Conservation (phyloP, 2,113 vertebrate species). For the Rana temporaria region DNA sequence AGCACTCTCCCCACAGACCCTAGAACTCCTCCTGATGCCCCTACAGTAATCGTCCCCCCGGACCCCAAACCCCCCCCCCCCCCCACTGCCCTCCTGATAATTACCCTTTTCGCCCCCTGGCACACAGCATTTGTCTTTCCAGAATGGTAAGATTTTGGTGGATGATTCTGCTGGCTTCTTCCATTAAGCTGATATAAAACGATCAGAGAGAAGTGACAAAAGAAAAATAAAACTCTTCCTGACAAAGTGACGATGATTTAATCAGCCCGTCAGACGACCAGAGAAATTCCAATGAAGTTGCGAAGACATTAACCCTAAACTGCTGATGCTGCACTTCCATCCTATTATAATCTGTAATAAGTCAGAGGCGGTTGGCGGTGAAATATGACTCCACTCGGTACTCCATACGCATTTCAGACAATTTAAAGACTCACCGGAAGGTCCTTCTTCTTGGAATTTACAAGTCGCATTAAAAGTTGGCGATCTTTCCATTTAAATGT, state of each 20-base stretch:
- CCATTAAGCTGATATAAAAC: neutral
- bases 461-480: slow-evolving; percentile 24
- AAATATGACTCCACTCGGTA: slow-evolving; percentile 63
- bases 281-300: slow-evolving; percentile 66
- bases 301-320: slow-evolving; percentile 67
- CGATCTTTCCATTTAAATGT: neutral
- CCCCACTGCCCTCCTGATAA: too few species aligned
- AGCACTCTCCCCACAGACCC: too few species aligned
- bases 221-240: slow-evolving; percentile 52
- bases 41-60: too few species aligned
- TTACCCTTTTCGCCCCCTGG: too few species aligned
- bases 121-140: too few species aligned
- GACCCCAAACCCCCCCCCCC: too few species aligned
- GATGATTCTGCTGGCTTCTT: neutral
- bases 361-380: slow-evolving; percentile 66
- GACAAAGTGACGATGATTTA: slow-evolving; percentile 61
- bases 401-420: slow-evolving; percentile 64
- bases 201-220: neutral
- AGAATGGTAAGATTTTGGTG: too few species aligned
- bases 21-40: too few species aligned
- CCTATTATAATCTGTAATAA: slow-evolving; percentile 68
- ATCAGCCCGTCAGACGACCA: slow-evolving; percentile 60
- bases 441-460: slow-evolving; percentile 52
- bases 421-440: slow-evolving; percentile 53
- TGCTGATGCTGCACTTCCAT: slow-evolving; percentile 64